A percentile compares a stretch with the other conserved stretches of the same genome.
These are phyloP conservation scores for Calephelis virginiensis DNA, from an alignment of 1,140 invertebrate species.

Conservation along the genomic window DNA sequence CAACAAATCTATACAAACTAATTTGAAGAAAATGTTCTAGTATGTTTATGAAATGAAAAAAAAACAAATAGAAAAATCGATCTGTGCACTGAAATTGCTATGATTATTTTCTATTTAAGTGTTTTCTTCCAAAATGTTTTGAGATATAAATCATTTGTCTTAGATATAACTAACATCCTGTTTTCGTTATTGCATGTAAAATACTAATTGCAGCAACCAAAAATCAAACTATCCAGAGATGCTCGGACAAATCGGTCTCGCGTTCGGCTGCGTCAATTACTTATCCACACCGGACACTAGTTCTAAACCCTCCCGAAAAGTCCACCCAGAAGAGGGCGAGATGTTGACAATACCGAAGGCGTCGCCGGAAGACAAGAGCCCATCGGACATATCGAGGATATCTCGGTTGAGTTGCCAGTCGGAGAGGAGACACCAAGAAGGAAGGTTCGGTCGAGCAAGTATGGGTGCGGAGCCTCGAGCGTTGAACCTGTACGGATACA, in stretches of 20 bases:
- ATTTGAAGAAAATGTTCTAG: too few species aligned
- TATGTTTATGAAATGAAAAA: too few species aligned
- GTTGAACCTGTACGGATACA: conserved; percentile 70
- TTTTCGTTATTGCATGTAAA: conserved; percentile 18
- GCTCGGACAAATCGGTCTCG: conserved; percentile 75
- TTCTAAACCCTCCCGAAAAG: conserved; percentile 49
- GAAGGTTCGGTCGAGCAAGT: conserved; percentile 1
- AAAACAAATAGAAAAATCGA: too few species aligned
- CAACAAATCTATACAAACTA: too few species aligned
- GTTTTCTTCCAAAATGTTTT: too few species aligned
- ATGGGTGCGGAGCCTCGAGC: conserved; percentile 44
- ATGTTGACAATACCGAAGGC: conserved; percentile 57
- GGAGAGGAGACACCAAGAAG: conserved; percentile 6
- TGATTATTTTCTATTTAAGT: too few species aligned
- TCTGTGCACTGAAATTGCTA: too few species aligned
- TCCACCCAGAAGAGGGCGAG: conserved; percentile 65
- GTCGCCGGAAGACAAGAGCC: conserved; percentile 62
- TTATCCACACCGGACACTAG: conserved; percentile 52
- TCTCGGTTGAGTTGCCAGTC: conserved; percentile 37
- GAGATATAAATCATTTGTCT: neutral
- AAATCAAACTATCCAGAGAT: conserved; percentile 77
- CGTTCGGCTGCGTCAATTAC: conserved; percentile 77
- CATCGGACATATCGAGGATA: conserved; percentile 64
- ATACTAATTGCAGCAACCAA: conserved; percentile 56
- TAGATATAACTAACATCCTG: conserved; percentile 21